phyloP scores from a whole-genome alignment of 2,797 vertebrate genomes.

The Ctenosaura bakeri region DNA sequence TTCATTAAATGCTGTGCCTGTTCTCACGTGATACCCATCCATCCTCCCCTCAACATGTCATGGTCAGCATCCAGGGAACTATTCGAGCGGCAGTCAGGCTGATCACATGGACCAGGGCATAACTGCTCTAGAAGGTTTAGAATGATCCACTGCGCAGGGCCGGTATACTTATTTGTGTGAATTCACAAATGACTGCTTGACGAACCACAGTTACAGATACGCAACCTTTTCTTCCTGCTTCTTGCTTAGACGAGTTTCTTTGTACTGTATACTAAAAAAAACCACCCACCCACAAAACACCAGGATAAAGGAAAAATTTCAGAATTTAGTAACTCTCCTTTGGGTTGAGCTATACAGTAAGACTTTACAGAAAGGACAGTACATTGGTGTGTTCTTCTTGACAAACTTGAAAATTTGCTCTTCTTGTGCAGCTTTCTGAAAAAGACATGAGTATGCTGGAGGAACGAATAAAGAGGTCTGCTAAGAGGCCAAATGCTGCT shows the following conservation, averaged over 20 bases:
- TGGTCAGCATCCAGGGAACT: no score
- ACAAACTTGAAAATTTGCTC: background rate
- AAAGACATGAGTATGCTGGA: conserved; percentile 99
- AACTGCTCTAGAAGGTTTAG: no score
- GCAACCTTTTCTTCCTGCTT: no score
- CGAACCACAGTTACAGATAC: no score
- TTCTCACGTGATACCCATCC: background rate
- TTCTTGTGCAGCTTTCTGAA: conserved; percentile 89
- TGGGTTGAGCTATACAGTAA: background rate
- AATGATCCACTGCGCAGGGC: no score
- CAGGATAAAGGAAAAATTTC: background rate
- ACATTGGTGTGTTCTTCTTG: background rate
- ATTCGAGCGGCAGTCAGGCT: no score
- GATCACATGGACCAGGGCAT: no score
- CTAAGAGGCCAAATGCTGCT: conserved; percentile 88
- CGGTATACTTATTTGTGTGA: no score
- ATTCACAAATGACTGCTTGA: no score
- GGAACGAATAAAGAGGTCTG: conserved; percentile 95
- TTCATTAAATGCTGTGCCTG: conserved; percentile 6
- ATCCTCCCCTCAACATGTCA: no score
- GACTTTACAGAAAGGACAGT: background rate
- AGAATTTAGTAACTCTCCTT: background rate
- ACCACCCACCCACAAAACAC: no score
- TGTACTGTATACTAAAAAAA: background rate
- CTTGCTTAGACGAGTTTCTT: background rate